Evolutionary conservation across 1,140 invertebrate genomes (phyloP), one percentile per base, ranked within the genome.

Genomic region (Meloidogyne hapla): DNA sequence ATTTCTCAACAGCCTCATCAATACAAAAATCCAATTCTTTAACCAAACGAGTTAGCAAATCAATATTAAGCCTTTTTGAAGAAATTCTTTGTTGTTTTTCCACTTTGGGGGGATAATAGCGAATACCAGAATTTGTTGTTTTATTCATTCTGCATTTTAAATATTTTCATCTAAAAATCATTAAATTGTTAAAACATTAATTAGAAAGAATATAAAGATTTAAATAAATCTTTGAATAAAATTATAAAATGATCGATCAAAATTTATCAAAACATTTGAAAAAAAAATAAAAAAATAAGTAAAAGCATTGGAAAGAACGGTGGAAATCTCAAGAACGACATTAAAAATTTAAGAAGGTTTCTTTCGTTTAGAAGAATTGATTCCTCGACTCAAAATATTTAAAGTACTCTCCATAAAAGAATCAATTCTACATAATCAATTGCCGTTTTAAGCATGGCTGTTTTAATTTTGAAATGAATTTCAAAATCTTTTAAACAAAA

Each of bases 21-120:
- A 56, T n/a, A 21, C 48, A 56, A n/a, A n/a, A 56, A 56, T 56
- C 48, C 48, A 56, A 21, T 21, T 56, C 48, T 28, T 26, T 25
- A 4, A 33, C 56, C 10, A 61, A 73, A 73, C 18, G 6, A 26
- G 67, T 75, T 21, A 64, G 66, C 13, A 64, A 65, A 23, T n/a
- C 26, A 4, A 3, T 25, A 21, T 26, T 74, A 74, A 40, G 13
- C 23, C 56, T 18, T 40, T 15, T 56, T 21, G 25, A 68, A 10
- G 3, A 25, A 40, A 33, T 66, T 66, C 21, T n/a, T 40, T 28
- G 21, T 21, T 40, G n/a, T 9, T 66, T 66, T 66, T 66, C 65
- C n/a, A 6, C 18, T 66, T 10, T n/a, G n/a, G 48, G 48, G 8
- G 48, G 6, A 56, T n/a, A 56, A 56, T 56, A 56, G n/a, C 48